Base-by-base conservation (phyloP, 2,888 invertebrate species). In the Nomada fucata region DNA sequence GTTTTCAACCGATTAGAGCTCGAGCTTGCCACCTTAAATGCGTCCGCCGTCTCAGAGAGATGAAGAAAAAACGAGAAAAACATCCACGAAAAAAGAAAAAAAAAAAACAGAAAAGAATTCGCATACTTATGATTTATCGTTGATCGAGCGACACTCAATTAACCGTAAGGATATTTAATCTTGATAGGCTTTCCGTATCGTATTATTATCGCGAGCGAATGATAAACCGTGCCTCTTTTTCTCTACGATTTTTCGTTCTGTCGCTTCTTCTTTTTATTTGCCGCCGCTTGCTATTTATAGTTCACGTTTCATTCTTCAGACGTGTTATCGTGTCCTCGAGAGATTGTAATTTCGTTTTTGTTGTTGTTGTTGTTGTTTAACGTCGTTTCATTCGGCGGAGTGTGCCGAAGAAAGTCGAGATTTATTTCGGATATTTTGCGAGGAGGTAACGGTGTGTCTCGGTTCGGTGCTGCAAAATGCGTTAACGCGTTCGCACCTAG, bases 131-230 rank as follows among this genome's bases (percentile, higher is more conserved):
- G 69, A 77, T 71, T 78, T 61, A 72, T 20, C 42, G 53, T 71
- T 47, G 65, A 53, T 26, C 71, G 7, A 47, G 36, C 61, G 65
- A 71, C 71, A 59, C n/a, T 36, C 23, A 52, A 47, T 71, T 79
- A 70, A 78, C 53, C 42, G 10, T 65, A 71, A 65, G 50, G 36
- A 67, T 71, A 79, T 79, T 79, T 78, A 78, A 71, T 50, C 65
- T 26, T 36, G 79, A 78, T 78, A 79, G 67, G 71, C 71, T 71
- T 64, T 53, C 44, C 60, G 65, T 78, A 79, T 73, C 78, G 63
- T 47, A 47, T 71, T 47, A 47, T 60, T 79, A 77, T 47, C 59
- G 53, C 50, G 36, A 61, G 20, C 47, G 53, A 23, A 65, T 20
- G 65, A 79, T 79, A 78, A 67, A 65, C 18, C 61, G 53, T 50